Conservation (phyloP, 2,888 invertebrate genomes). For the Ornithoptera priamus region DNA sequence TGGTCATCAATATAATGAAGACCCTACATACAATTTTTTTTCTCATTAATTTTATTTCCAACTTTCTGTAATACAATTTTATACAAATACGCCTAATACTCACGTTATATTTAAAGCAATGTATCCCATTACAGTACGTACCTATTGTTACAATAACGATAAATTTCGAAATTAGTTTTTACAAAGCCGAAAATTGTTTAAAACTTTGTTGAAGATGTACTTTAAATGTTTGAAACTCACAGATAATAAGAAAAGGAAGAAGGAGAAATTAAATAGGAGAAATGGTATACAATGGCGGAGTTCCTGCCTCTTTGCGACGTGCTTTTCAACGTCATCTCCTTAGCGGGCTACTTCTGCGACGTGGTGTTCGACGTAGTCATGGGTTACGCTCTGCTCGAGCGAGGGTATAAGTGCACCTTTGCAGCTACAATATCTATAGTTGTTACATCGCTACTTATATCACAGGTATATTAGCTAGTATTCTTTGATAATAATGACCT, state of each 20-base stretch:
- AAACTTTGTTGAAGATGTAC: not conserved
- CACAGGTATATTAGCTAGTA: slow-evolving; percentile 78
- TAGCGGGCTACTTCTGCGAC: slow-evolving; percentile 94
- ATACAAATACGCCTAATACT: no score
- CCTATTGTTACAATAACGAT: no score
- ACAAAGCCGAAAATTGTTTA: no score
- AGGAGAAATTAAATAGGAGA: slow-evolving; percentile 42
- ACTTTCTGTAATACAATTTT: no score
- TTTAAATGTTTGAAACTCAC: not conserved
- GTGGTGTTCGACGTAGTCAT: slow-evolving; percentile 93
- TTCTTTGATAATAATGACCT: not conserved
- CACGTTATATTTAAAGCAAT: no score
- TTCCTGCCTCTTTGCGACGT: slow-evolving; percentile 95
- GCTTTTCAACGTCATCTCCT: slow-evolving; percentile 93
- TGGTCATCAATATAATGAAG: no score
- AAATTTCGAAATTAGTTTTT: no score
- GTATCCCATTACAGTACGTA: no score
- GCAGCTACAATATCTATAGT: slow-evolving; percentile 85
- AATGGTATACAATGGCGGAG: slow-evolving; percentile 83
- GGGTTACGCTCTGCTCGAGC: slow-evolving; percentile 89
- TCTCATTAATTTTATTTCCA: no score
- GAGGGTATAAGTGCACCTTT: slow-evolving; percentile 83
- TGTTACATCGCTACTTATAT: slow-evolving; percentile 85
- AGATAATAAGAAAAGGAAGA: slow-evolving; percentile 33
- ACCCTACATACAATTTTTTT: no score